A percentile compares a stretch with the other conserved stretches of the same genome.
These are phyloP conservation scores for Yasuhikotakia modesta DNA, from an alignment of 2,797 vertebrate genomes.

Conservation along the genomic window DNA sequence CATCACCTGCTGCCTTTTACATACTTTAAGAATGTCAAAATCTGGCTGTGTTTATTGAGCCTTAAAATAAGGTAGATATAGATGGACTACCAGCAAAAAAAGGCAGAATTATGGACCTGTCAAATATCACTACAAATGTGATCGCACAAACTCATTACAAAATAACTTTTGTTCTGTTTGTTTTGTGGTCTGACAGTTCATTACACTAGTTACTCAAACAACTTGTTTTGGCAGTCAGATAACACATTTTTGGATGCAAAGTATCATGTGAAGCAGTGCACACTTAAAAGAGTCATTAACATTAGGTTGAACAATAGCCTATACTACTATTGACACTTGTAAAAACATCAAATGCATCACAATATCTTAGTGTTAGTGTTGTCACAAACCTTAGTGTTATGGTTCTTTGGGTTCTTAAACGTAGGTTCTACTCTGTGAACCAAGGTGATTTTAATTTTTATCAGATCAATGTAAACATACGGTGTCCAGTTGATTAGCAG, in stretches of 20 bases:
- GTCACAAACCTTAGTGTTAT: no score
- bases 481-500: no score
- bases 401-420: no score
- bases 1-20: neutral
- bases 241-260: neutral
- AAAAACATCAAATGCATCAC: neutral
- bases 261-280: neutral
- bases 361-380: neutral
- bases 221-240: neutral
- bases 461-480: no score
- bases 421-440: no score
- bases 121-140: neutral
- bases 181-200: neutral
- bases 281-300: no score
- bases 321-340: neutral
- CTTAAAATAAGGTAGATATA: neutral
- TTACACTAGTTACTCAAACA: neutral
- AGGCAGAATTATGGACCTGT: no score
- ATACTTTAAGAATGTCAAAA: neutral
- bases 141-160: neutral
- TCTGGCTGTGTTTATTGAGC: neutral
- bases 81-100: neutral
- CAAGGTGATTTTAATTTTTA: no score
- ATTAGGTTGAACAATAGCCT: no score
- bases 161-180: neutral